Evolutionary conservation across 2,113 vertebrate genomes (phyloP), one percentile per base, ranked within the genome.

Genomic region (Brachypodius melanocephalos): DNA sequence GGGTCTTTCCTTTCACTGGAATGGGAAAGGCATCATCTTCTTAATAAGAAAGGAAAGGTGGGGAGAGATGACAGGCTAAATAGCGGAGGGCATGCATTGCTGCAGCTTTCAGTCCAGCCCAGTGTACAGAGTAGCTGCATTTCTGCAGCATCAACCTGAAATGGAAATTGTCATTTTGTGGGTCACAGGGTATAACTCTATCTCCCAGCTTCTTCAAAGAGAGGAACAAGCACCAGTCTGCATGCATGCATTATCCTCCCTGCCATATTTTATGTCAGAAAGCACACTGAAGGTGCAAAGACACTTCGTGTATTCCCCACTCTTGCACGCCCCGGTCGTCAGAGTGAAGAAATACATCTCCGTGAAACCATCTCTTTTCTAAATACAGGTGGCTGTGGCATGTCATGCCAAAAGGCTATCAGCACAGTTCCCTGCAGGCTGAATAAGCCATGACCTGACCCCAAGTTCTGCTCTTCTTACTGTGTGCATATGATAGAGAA

Each of bases 1-100:
- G 31, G 72, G 65, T 68, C 59, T 84, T 96, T 66, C 54, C 54
- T 88, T 81, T 78, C 75, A 62, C 43, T 62, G 71, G 71, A 76
- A 76, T 25, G 26, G 18, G 25, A 93, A 96, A 91, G 48, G 24
- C 68, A 93, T 79, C 9, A 1, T 67, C n/a, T 59, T 74, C 57
- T 57, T 79, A 87, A 68, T 49, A 57, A 75, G 28, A 89, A 92
- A 81, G 52, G 45, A 84, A 45, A 18, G 14, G n/a, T 29, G 17
- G 12, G 51, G 17, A 42, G 3, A 55, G 81, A 78, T 57, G 52
- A 57, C 49, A 79, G 38, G 54, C 45, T 81, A 38, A 81, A 61
- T 31, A 61, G 22, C 34, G 17, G 8, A 61, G 49, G 31, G 6
- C 7, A 49, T 91, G 65, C 12, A 8, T 45, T 86, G 48, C 58